Evolutionary conservation across 2,888 invertebrate species (phyloP).

Genomic region (Auanema freiburgensis): DNA sequence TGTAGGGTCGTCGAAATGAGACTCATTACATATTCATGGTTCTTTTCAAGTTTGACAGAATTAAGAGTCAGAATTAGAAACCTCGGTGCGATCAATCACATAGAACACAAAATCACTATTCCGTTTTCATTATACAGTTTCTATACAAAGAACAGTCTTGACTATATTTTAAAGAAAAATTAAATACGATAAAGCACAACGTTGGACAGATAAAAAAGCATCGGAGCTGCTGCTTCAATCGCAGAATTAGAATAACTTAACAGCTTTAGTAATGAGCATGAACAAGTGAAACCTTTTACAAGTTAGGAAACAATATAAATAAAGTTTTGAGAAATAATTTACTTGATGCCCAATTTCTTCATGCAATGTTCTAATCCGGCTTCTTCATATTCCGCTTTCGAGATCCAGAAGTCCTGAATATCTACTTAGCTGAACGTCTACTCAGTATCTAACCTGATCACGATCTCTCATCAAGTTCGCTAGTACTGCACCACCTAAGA

Average conservation of each 20-base stretch:
- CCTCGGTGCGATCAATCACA: not conserved
- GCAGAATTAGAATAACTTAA: too few species aligned
- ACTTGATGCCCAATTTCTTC: slow-evolving; percentile 70
- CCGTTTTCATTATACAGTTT: slow-evolving; percentile 1
- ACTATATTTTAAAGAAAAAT: too few species aligned
- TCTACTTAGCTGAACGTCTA: not conserved
- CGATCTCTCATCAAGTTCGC: slow-evolving; percentile 97
- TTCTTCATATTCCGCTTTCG: slow-evolving; percentile 88
- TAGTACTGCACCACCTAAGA: slow-evolving; percentile 95
- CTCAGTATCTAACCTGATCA: slow-evolving; percentile 68
- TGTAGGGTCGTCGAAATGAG: too few species aligned
- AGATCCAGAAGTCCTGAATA: slow-evolving; percentile 83
- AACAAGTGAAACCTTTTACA: slow-evolving; percentile 1
- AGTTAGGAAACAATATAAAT: not conserved
- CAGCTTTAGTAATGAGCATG: not conserved
- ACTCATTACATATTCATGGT: not conserved
- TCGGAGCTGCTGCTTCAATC: not conserved
- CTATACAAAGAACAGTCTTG: slow-evolving; percentile 26
- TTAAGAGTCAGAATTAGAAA: not conserved
- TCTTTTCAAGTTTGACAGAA: not conserved
- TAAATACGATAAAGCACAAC: too few species aligned
- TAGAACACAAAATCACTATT: not conserved
- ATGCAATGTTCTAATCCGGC: slow-evolving; percentile 76
- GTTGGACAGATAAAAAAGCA: too few species aligned
- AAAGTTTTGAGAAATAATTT: not conserved